phyloP scores from a whole-genome alignment of 2,113 vertebrate species.

The Coturnix japonica region DNA sequence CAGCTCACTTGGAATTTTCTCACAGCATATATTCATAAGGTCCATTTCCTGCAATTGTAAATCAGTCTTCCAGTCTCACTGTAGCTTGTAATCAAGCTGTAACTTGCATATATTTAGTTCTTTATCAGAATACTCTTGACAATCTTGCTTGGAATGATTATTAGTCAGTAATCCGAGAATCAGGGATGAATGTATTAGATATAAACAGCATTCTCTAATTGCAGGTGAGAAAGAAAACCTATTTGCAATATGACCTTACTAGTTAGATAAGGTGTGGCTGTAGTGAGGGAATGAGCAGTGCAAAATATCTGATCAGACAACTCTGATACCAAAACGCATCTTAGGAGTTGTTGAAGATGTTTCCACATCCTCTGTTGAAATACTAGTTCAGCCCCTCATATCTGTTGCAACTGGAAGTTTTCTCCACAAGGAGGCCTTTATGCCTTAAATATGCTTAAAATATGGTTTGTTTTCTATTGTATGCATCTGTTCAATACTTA shows the following conservation, averaged over 20 bases:
- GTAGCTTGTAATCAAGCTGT: not conserved
- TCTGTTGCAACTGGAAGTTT: not conserved
- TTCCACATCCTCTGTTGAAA: not conserved
- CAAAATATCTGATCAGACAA: not conserved
- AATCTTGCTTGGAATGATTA: not conserved
- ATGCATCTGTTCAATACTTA: not conserved
- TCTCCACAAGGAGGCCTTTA: not conserved
- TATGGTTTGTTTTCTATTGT: not conserved
- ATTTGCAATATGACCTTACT: not conserved
- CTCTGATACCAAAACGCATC: not conserved
- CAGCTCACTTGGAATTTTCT: not conserved
- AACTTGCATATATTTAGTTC: not conserved
- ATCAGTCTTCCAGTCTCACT: not conserved
- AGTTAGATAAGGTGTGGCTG: not conserved
- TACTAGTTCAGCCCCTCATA: not conserved
- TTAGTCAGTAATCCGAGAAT: not conserved
- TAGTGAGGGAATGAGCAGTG: rapidly evolving
- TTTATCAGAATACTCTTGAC: not conserved
- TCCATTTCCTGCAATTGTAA: not conserved
- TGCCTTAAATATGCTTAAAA: not conserved
- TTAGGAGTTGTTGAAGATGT: not conserved
- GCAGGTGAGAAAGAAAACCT: not conserved
- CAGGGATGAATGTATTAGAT: not conserved
- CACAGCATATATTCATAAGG: not conserved
- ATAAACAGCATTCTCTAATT: not conserved